Base-by-base conservation (phyloP, 2,113 vertebrate species). In the Tenrec ecaudatus region DNA sequence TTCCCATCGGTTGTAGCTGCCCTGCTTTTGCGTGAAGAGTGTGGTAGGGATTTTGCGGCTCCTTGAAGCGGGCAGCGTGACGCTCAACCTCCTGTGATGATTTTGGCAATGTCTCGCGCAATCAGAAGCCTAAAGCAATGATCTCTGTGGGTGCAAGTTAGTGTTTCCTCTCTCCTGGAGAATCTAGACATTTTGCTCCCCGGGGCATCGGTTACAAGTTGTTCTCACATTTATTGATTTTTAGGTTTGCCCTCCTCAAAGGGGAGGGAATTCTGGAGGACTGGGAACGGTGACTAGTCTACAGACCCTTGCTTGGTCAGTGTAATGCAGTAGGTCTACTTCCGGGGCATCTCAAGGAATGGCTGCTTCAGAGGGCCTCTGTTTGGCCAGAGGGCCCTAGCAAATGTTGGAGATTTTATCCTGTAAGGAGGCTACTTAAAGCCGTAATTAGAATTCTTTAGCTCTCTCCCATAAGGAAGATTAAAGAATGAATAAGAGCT, bases 351-450 rank as follows among this genome's bases (percentile, higher is more conserved):
- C 36, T 33, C 19, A 81, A 47, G 25, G 43, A 9, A 14, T 1
- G 36, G 40, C 3, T 58, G 16, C 38, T 78, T 31, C 22, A 20
- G 71, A 10, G 17, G 2, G 71, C 66, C 53, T 83, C 27, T 73
- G 12, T 10, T n/a, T 20, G 12, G 43, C 38, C 22, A 31, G 29
- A 80, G 8, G 17, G 29, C n/a, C 4, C 73, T 84, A 16, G 27
- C 20, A 89, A 68, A 84, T n/a, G 40, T 76, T 33, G 31, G 64
- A 19, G 68, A 73, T 89, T 83, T 94, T 90, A 69, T 86, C 80
- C 47, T 83, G 36, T 10, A 85, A 29, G 20, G 76, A 16, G 47
- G n/a, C 25, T 77, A 11, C 38, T 78, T 86, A 89, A 31, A 73
- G 25, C 27, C 60, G 60, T 77, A 60, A 66, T 64, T 86, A 17